phyloP scores from a whole-genome alignment of 2,888 invertebrate genomes.

The Drosophila anomelani region DNA sequence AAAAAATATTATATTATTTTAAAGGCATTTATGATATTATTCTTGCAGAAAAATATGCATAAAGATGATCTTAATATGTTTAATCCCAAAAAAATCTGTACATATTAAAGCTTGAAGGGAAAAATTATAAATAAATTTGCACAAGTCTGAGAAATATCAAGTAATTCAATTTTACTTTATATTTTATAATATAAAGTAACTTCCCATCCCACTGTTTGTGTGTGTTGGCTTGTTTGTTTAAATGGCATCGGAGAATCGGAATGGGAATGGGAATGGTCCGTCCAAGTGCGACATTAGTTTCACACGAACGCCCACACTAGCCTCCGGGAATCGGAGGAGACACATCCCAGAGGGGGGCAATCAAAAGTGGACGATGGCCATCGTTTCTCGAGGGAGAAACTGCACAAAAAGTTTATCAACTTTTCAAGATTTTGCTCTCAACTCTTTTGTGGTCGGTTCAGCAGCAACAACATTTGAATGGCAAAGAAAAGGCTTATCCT shows the following conservation, averaged over 20 bases:
- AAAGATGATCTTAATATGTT: too few relatives aligned
- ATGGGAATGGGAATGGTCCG: constrained; percentile 34
- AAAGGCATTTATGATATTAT: too few relatives aligned
- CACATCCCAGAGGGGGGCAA: constrained; percentile 41
- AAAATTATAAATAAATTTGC: too few relatives aligned
- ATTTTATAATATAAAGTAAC: too few relatives aligned
- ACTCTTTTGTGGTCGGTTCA: constrained; percentile 58
- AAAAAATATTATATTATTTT: too few relatives aligned
- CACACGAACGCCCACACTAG: constrained; percentile 75
- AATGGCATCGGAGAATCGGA: constrained; percentile 31
- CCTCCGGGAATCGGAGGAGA: neutral
- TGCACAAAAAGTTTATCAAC: constrained; percentile 78
- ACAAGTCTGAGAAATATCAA: too few relatives aligned
- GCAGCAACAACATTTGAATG: constrained; percentile 30
- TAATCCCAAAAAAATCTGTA: too few relatives aligned
- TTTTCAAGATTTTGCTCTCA: constrained; percentile 74
- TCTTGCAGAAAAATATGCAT: too few relatives aligned
- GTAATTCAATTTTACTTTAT: too few relatives aligned
- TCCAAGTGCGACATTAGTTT: constrained; percentile 65
- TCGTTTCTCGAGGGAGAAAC: constrained; percentile 43
- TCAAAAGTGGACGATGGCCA: constrained; percentile 65
- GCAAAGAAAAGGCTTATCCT: neutral
- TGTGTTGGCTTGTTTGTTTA: constrained; percentile 44
- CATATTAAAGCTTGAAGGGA: too few relatives aligned
- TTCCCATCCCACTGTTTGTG: constrained; percentile 25